phyloP scores from a whole-genome alignment of 2,797 vertebrate species.

The Sebastes kiyomatsui region DNA sequence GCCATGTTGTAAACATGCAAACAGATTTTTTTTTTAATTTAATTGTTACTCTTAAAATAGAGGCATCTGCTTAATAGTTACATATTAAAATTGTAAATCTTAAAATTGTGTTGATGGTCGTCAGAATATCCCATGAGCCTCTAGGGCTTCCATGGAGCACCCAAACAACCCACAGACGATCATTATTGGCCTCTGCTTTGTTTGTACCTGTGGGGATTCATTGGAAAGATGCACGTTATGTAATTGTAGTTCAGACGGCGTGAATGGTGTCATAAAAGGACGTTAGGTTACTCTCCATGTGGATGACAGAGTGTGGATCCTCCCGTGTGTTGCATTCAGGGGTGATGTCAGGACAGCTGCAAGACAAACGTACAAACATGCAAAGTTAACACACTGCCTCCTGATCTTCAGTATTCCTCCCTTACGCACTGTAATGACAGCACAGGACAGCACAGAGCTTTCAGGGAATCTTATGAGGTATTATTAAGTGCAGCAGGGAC shows the following conservation, averaged over 20 bases:
- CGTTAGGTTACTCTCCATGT: constrained; percentile 6
- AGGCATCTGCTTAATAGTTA: neutral
- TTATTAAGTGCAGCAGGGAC: constrained; percentile 34
- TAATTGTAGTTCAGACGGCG: constrained; percentile 25
- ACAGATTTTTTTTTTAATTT: neutral
- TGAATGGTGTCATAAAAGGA: constrained; percentile 14
- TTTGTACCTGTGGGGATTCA: constrained; percentile 15
- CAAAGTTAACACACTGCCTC: neutral
- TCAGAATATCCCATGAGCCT: neutral
- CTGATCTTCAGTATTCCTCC: neutral
- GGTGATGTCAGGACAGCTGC: constrained; percentile 70
- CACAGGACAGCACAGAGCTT: neutral
- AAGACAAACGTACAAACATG: constrained; percentile 7
- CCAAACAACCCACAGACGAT: constrained; percentile 3
- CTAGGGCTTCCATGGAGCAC: neutral
- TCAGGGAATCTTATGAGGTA: constrained; percentile 13
- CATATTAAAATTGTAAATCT: neutral
- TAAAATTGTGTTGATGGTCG: neutral
- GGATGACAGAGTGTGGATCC: constrained; percentile 25
- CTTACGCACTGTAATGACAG: constrained; percentile 13
- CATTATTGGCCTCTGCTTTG: neutral
- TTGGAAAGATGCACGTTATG: constrained; percentile 21
- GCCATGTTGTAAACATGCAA: neutral
- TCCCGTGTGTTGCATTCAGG: constrained; percentile 8
- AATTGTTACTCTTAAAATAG: neutral